These are phyloP conservation scores for Osmoderma eremita DNA, from an alignment of 2,888 invertebrate species.

Conservation along the genomic window DNA sequence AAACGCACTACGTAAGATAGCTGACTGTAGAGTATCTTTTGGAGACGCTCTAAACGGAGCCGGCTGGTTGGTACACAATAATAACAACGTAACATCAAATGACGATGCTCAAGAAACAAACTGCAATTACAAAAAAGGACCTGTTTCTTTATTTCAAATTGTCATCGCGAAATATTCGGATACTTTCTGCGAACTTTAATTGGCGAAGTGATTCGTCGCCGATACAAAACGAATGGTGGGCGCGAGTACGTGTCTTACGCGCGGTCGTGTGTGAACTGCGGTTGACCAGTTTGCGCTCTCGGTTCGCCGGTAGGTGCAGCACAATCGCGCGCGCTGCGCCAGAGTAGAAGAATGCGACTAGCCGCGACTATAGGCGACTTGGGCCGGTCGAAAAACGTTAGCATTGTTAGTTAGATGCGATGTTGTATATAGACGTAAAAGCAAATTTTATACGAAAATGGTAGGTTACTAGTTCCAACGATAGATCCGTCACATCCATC, in stretches of 20 bases:
- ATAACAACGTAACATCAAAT: too few relatives aligned
- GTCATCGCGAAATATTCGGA: background rate
- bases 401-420: background rate
- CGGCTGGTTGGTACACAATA: too few relatives aligned
- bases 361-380: conserved; percentile 2
- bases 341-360: conserved; percentile 4
- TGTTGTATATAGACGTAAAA: conserved; percentile 23
- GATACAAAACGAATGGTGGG: background rate
- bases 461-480: conserved; percentile 35
- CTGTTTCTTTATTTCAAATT: too few relatives aligned
- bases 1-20: too few relatives aligned
- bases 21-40: too few relatives aligned
- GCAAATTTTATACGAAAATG: conserved; percentile 32
- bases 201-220: too few relatives aligned
- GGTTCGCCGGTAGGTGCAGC: conserved; percentile 44
- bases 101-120: too few relatives aligned
- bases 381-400: background rate
- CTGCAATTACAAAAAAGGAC: too few relatives aligned
- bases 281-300: conserved; percentile 46
- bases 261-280: conserved; percentile 34
- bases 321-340: conserved; percentile 28
- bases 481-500: background rate
- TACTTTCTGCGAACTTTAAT: conserved; percentile 1
- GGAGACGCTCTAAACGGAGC: too few relatives aligned
- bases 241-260: conserved; percentile 36